phyloP scores from a whole-genome alignment of 2,797 vertebrate genomes.

The Hyperoplus immaculatus region DNA sequence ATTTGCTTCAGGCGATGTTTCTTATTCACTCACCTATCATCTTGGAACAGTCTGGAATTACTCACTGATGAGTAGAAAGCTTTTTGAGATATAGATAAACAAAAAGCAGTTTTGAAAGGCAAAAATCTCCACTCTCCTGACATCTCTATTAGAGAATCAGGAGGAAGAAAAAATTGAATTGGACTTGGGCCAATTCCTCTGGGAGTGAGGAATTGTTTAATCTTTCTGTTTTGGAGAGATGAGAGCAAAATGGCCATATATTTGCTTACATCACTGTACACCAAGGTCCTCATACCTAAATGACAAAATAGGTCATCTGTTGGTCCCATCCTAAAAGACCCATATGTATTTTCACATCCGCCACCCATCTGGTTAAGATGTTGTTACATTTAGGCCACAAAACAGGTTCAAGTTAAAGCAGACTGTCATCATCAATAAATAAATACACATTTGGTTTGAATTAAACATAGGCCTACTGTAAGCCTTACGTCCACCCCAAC shows the following conservation, averaged over 20 bases:
- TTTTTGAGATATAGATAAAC: constrained; percentile 87
- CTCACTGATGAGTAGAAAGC: constrained; percentile 87
- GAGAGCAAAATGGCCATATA: constrained; percentile 38
- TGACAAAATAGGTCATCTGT: constrained; percentile 5
- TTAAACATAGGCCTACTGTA: background rate
- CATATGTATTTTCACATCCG: constrained; percentile 4
- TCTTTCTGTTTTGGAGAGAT: constrained; percentile 46
- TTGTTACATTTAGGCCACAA: background rate
- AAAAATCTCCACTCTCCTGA: constrained; percentile 80
- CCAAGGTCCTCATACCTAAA: constrained; percentile 16
- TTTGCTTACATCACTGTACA: constrained; percentile 22
- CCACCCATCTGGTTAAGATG: background rate
- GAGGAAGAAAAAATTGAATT: constrained; percentile 42
- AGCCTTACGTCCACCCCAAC: background rate
- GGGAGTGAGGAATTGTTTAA: constrained; percentile 51
- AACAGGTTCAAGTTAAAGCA: background rate
- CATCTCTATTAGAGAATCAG: constrained; percentile 75
- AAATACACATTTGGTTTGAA: background rate
- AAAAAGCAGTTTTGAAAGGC: constrained; percentile 83
- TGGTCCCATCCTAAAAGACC: background rate
- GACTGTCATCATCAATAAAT: background rate
- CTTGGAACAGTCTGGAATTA: constrained; percentile 90
- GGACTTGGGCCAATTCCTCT: constrained; percentile 42
- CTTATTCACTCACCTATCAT: constrained; percentile 90
- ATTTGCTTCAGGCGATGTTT: constrained; percentile 90